Conservation (phyloP, 2,888 invertebrate species). For the Cancer borealis region DNA sequence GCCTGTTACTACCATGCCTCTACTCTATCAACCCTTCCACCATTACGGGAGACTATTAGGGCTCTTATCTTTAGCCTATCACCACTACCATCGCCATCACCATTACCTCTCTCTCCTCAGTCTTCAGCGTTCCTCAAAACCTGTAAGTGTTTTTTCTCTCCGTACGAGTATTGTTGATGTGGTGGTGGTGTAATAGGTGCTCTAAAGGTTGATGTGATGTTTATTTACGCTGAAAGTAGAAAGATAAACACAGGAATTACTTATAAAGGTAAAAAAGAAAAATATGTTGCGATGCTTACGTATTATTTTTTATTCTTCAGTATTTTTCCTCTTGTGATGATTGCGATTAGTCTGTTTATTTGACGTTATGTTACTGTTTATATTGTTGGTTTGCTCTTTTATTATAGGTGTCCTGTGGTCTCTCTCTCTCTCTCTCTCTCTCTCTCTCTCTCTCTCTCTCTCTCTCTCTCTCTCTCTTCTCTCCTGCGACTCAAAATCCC, state of each 20-base stretch:
- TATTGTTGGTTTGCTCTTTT: neutral
- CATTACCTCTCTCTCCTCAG: neutral
- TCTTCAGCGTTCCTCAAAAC: neutral
- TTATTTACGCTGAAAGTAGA: neutral
- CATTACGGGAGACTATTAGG: neutral
- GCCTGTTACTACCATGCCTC: neutral
- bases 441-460: no score
- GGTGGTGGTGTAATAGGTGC: neutral
- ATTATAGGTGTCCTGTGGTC: neutral
- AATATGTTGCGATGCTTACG: neutral
- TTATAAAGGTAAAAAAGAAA: no score
- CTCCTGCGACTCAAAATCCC: neutral
- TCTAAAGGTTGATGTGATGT: neutral
- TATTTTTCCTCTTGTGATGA: neutral
- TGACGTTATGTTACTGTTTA: neutral
- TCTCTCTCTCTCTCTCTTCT: no score
- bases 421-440: no score
- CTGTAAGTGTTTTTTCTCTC: neutral
- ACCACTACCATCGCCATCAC: neutral
- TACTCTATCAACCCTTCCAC: neutral
- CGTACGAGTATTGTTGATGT: neutral
- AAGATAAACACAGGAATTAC: neutral
- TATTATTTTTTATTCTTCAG: neutral
- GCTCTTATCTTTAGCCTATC: neutral
- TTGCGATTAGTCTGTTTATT: neutral